phyloP scores from a whole-genome alignment of 64 coral and sea anemone species.

The Montipora foliosa region DNA sequence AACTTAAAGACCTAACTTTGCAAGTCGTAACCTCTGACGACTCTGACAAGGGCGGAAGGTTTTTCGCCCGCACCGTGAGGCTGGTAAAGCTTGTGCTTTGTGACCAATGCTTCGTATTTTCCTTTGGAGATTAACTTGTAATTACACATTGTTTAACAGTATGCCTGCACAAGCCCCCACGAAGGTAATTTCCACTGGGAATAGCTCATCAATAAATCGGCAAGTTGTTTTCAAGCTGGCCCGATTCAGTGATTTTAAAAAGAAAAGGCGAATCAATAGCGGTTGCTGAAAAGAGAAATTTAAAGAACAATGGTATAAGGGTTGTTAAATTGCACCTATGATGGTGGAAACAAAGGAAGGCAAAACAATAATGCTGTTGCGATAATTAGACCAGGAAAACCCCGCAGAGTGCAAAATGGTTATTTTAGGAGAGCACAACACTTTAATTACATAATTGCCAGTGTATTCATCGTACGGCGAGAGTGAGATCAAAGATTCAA shows the following conservation, averaged over 20 bases:
- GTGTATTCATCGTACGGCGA: neutral
- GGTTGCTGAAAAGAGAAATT: slow-evolving; percentile 16
- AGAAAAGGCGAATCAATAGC: neutral
- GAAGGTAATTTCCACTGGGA: slow-evolving; percentile 54
- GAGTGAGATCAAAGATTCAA: neutral
- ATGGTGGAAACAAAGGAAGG: slow-evolving; percentile 8
- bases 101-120: neutral
- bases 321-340: slow-evolving; percentile 12
- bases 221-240: slow-evolving; percentile 15
- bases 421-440: neutral
- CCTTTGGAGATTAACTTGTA: slow-evolving; percentile 5
- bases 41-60: neutral
- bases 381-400: slow-evolving; percentile 38
- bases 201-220: slow-evolving; percentile 29
- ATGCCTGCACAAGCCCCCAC: slow-evolving; percentile 59
- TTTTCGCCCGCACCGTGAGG: neutral
- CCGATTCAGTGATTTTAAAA: slow-evolving; percentile 10
- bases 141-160: slow-evolving; percentile 47
- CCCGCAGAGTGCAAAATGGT: slow-evolving; percentile 24
- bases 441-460: slow-evolving; percentile 11
- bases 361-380: slow-evolving; percentile 14
- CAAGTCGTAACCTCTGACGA: neutral
- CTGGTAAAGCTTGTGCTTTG: neutral
- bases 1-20: neutral
- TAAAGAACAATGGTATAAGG: neutral